These are phyloP conservation scores for Gymnopithys bicolor DNA, from an alignment of 2,797 vertebrate species.

Conservation along the genomic window DNA sequence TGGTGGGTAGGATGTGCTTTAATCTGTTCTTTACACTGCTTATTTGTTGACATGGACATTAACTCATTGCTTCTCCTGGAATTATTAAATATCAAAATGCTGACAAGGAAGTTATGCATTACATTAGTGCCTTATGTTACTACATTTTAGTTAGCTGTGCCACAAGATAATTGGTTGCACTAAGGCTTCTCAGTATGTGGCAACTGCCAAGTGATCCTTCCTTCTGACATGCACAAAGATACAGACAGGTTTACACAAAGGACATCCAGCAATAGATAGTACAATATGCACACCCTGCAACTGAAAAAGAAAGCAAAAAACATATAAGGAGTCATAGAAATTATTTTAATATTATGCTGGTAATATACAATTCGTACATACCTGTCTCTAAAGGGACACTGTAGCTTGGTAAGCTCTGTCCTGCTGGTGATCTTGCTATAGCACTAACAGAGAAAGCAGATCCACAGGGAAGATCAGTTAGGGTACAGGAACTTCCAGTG, in stretches of 20 bases:
- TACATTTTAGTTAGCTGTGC: not conserved
- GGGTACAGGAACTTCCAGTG: conserved; percentile 64
- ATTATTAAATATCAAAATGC: not conserved
- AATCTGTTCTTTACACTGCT: not conserved
- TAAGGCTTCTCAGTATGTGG: not conserved
- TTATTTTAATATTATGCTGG: not conserved
- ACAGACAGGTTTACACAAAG: not conserved
- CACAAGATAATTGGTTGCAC: not conserved
- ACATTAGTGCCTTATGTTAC: not conserved
- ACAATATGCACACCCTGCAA: not conserved
- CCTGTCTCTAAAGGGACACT: conserved; percentile 86
- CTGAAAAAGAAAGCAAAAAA: not conserved
- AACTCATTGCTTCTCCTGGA: not conserved
- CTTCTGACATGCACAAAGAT: not conserved
- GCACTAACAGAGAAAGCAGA: conserved; percentile 82
- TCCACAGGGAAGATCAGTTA: conserved; percentile 85
- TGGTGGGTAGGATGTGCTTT: not conserved
- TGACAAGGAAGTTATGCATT: not conserved
- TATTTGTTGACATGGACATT: not conserved
- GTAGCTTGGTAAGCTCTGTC: conserved; percentile 89
- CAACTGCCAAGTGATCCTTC: not conserved
- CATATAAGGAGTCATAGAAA: not conserved
- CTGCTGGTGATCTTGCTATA: conserved; percentile 77
- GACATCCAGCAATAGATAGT: not conserved
- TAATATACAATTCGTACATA: conserved; percentile 40